These are phyloP conservation scores for Pseudoips prasinana DNA, from an alignment of 2,888 invertebrate species.

Conservation along the genomic window DNA sequence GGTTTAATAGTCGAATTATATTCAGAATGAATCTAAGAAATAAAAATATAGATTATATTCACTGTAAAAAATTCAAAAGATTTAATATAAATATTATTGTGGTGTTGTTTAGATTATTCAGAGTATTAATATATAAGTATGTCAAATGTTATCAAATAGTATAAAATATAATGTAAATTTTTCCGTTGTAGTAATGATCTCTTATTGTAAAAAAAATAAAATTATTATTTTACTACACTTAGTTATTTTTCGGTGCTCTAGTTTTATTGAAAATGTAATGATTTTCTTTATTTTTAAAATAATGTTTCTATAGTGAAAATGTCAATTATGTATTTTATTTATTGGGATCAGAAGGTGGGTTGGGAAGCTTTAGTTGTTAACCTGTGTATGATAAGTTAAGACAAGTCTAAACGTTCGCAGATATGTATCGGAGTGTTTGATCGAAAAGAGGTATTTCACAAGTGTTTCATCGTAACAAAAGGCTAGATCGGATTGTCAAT, in stretches of 20 bases:
- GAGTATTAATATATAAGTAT: constrained; percentile 32
- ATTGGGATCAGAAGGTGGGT: constrained; percentile 19
- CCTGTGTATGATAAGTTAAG: too few species aligned
- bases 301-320: constrained; percentile 23
- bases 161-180: constrained; percentile 3
- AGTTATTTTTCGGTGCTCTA: constrained; percentile 45
- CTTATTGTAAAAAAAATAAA: constrained; percentile 33
- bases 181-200: constrained; percentile 38
- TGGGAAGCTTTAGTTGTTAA: not conserved
- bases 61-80: constrained; percentile 11
- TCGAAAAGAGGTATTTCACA: too few species aligned
- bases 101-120: constrained; percentile 32
- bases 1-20: constrained; percentile 24
- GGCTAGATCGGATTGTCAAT: too few species aligned
- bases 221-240: constrained; percentile 32
- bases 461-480: too few species aligned
- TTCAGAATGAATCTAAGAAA: constrained; percentile 25
- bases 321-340: constrained; percentile 35
- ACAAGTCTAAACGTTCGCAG: too few species aligned
- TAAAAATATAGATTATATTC: constrained; percentile 6
- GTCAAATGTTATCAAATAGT: constrained; percentile 16
- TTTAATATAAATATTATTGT: constrained; percentile 18
- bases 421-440: too few species aligned
- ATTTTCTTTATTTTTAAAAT: constrained; percentile 28
- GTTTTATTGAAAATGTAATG: constrained; percentile 24